Conservation (phyloP, 2,888 invertebrate genomes). For the Tenodera sinensis region DNA sequence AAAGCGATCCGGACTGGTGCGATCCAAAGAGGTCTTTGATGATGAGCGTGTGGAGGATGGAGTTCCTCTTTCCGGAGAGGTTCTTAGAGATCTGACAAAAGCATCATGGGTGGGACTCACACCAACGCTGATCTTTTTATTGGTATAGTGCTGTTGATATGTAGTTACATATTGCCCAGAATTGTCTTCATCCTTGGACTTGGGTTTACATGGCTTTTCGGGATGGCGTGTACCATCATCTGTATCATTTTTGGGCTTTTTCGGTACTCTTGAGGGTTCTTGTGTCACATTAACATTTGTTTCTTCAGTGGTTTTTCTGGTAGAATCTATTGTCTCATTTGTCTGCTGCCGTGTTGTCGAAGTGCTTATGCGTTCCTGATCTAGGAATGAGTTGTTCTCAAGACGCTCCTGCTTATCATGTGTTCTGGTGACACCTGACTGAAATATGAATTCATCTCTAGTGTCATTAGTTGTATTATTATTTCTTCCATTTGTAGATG, state of each 20-base stretch:
- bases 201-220: background rate
- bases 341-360: background rate
- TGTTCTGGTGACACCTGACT: slow-evolving; percentile 23
- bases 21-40: slow-evolving; percentile 40
- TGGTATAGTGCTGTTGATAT: slow-evolving; percentile 55
- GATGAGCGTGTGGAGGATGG: slow-evolving; percentile 38
- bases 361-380: background rate
- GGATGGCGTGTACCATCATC: background rate
- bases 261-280: background rate
- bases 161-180: slow-evolving; percentile 55
- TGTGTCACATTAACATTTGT: background rate
- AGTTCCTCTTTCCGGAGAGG: slow-evolving; percentile 51
- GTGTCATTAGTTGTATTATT: slow-evolving; percentile 47
- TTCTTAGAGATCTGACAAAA: slow-evolving; percentile 68
- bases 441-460: slow-evolving; percentile 44
- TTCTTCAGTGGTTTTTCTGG: background rate
- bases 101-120: slow-evolving; percentile 71
- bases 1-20: slow-evolving; percentile 28
- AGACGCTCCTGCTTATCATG: background rate
- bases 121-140: slow-evolving; percentile 57
- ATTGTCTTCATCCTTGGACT: background rate
- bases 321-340: background rate
- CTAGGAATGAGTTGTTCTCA: background rate
- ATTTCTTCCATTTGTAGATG: slow-evolving; percentile 18
- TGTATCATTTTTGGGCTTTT: background rate